phyloP scores from a whole-genome alignment of 2,888 invertebrate genomes.

The Drosophila peninsularis region DNA sequence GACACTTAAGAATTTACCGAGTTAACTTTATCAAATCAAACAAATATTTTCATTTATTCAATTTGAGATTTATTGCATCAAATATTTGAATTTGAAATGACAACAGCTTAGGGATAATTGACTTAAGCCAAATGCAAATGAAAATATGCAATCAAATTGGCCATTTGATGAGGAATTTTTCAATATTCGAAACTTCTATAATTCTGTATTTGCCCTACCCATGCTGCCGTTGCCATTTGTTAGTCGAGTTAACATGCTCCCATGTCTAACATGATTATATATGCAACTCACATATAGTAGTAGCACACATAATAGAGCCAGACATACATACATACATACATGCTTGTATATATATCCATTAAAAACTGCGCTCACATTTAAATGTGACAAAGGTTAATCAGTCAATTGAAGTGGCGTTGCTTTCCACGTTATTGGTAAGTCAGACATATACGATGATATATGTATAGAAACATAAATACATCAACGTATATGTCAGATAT shows the following conservation, averaged over 20 bases:
- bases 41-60: background rate
- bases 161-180: no score
- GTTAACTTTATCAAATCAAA: constrained; percentile 1
- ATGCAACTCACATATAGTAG: constrained; percentile 3
- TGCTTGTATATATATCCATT: background rate
- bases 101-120: background rate
- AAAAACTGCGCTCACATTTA: constrained; percentile 16
- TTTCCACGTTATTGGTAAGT: constrained; percentile 13
- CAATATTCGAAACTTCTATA: background rate
- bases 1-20: background rate
- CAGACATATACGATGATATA: background rate
- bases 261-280: background rate
- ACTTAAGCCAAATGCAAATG: no score
- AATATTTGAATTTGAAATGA: background rate
- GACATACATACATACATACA: background rate
- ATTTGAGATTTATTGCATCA: background rate
- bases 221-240: background rate
- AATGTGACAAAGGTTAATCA: constrained; percentile 50
- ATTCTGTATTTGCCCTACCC: background rate
- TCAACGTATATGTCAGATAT: background rate
- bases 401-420: constrained; percentile 45
- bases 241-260: background rate
- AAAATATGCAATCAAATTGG: no score
- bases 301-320: background rate
- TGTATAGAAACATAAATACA: background rate